phyloP scores from a whole-genome alignment of 2,797 vertebrate genomes.

The Falco novaeseelandiae region DNA sequence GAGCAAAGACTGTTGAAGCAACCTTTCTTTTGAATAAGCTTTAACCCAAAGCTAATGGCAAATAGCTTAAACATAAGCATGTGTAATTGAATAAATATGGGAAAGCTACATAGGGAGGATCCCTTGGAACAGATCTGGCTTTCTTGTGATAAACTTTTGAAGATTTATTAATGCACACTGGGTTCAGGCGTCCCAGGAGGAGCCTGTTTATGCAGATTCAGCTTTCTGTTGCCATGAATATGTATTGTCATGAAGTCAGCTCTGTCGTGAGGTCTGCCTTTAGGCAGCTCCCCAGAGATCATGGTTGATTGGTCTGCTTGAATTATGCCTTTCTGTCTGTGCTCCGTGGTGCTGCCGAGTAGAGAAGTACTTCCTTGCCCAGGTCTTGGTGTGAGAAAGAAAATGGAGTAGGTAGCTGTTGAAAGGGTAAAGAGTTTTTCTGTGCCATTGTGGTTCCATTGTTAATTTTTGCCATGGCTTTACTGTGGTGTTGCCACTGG shows the following conservation, averaged over 20 bases:
- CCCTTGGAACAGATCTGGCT: neutral
- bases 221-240: neutral
- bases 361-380: neutral
- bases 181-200: neutral
- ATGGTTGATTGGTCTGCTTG: neutral
- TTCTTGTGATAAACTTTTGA: neutral
- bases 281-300: neutral
- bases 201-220: neutral
- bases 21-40: neutral
- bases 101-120: neutral
- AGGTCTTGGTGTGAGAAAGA: too few relatives aligned
- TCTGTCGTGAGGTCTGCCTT: neutral
- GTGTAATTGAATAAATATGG: neutral
- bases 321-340: neutral
- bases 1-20: neutral
- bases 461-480: neutral
- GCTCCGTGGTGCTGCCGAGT: neutral
- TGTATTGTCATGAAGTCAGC: neutral
- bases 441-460: accelerated
- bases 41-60: neutral
- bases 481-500: neutral
- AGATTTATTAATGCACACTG: neutral
- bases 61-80: neutral
- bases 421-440: neutral
- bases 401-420: neutral